These are phyloP conservation scores for Cyprinodon diabolis DNA, from an alignment of 2,797 vertebrate species.

Conservation along the genomic window DNA sequence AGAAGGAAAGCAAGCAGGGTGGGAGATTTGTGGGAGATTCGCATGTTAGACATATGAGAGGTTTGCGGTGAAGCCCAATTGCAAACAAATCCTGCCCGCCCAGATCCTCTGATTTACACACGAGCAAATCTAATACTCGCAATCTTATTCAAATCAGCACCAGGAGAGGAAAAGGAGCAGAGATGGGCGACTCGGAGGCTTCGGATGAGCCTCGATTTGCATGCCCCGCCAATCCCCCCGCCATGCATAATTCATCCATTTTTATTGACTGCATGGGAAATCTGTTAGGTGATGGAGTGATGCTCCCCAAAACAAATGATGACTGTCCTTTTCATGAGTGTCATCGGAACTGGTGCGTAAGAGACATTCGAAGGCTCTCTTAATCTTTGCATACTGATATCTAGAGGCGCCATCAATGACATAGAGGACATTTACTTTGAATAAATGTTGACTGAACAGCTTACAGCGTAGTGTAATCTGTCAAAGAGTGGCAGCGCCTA, in stretches of 20 bases:
- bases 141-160: slow-evolving; percentile 69
- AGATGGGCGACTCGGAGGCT: slow-evolving; percentile 53
- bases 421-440: slow-evolving; percentile 9
- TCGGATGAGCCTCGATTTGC: slow-evolving; percentile 71
- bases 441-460: slow-evolving; percentile 30
- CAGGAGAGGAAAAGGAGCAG: slow-evolving; percentile 43
- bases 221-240: slow-evolving; percentile 70
- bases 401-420: slow-evolving; percentile 31
- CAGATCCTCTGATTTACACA: slow-evolving; percentile 35
- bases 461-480: slow-evolving; percentile 26
- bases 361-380: slow-evolving; percentile 20
- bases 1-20: not conserved
- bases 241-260: slow-evolving; percentile 78
- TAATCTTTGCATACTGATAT: slow-evolving; percentile 10
- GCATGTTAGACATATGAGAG: slow-evolving; percentile 1
- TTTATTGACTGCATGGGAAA: slow-evolving; percentile 76
- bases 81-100: slow-evolving; percentile 54
- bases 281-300: slow-evolving; percentile 74
- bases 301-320: slow-evolving; percentile 70
- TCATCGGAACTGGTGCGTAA: slow-evolving; percentile 37
- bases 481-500: slow-evolving; percentile 26
- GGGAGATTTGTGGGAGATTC: not conserved
- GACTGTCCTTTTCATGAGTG: slow-evolving; percentile 67
- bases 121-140: slow-evolving; percentile 64
- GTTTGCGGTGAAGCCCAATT: slow-evolving; percentile 22